Evolutionary conservation across 2,113 vertebrate species (phyloP).

Genomic region (Antennarius striatus): DNA sequence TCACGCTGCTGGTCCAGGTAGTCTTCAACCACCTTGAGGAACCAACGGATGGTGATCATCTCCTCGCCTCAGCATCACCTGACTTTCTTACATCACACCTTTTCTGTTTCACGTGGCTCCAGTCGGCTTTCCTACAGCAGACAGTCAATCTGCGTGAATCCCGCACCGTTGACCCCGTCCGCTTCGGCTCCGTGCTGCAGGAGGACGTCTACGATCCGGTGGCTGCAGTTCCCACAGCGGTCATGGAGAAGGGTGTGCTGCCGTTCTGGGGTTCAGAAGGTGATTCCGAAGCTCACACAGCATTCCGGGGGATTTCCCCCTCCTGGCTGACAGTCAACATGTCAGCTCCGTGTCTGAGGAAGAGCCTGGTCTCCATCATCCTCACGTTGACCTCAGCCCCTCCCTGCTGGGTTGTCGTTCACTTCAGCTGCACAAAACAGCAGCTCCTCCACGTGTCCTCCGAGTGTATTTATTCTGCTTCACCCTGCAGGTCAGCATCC

Average conservation of each 20-base stretch:
- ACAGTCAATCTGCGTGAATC: constrained; percentile 90
- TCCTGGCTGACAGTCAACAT: constrained; percentile 80
- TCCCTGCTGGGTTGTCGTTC: constrained; percentile 78
- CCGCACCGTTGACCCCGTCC: constrained; percentile 79
- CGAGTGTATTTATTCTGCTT: constrained; percentile 86
- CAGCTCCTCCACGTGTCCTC: constrained; percentile 86
- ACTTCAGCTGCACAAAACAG: constrained; percentile 84
- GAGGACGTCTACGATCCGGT: constrained; percentile 79
- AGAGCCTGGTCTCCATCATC: constrained; percentile 77
- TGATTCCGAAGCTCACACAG: too few relatives aligned
- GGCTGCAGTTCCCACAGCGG: constrained; percentile 86
- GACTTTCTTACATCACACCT: not conserved
- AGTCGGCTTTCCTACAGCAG: constrained; percentile 78
- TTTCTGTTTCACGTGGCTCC: not conserved
- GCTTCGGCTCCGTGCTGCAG: constrained; percentile 81
- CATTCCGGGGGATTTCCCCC: constrained; percentile 89
- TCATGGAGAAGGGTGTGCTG: constrained; percentile 89
- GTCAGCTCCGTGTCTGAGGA: constrained; percentile 80
- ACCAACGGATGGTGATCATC: constrained; percentile 2
- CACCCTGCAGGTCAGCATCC: constrained; percentile 87
- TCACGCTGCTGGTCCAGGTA: constrained; percentile 81
- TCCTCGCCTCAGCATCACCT: not conserved
- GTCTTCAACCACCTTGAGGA: constrained; percentile 82
- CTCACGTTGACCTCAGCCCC: constrained; percentile 81
- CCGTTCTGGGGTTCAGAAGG: constrained; percentile 77